Conservation (phyloP, 2,113 vertebrate species). For the Hipposideros armiger region DNA sequence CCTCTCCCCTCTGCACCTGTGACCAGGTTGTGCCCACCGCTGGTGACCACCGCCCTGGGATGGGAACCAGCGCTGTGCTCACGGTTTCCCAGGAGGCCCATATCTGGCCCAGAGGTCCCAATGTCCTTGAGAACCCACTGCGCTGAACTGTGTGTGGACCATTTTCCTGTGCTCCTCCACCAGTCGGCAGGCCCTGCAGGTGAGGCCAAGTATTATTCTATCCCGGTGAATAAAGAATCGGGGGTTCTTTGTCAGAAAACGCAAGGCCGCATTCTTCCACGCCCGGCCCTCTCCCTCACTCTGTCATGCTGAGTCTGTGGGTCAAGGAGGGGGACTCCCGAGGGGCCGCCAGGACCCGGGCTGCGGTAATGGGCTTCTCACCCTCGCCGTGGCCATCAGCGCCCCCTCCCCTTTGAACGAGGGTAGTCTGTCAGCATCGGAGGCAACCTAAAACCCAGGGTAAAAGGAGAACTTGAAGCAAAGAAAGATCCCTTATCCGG, state of each 20-base stretch:
- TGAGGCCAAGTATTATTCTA: conserved; percentile 24
- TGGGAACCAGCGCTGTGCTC: rapidly evolving
- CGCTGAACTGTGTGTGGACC: background rate
- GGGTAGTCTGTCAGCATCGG: conserved; percentile 90
- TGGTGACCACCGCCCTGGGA: rapidly evolving
- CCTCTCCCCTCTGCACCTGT: rapidly evolving
- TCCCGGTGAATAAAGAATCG: conserved; percentile 66
- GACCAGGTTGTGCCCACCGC: background rate
- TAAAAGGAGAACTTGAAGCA: conserved; percentile 85
- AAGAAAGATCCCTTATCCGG: conserved; percentile 90
- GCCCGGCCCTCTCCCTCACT: conserved; percentile 61
- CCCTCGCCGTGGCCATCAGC: conserved; percentile 65
- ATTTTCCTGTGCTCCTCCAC: rapidly evolving
- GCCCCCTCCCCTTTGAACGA: conserved; percentile 91
- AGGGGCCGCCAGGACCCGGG: conserved; percentile 75
- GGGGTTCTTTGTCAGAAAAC: conserved; percentile 75
- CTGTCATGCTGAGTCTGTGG: conserved; percentile 77
- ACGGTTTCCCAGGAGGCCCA: no score
- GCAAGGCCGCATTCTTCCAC: conserved; percentile 37
- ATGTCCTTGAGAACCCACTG: rapidly evolving
- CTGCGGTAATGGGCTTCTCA: conserved; percentile 81
- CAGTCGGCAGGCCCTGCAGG: background rate
- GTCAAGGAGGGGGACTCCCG: conserved; percentile 65
- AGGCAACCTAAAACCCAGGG: conserved; percentile 95
- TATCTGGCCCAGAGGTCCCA: rapidly evolving